phyloP scores from a whole-genome alignment of 30 jellyfish, hydroid and myxozoan species.

The Pelagia noctiluca region DNA sequence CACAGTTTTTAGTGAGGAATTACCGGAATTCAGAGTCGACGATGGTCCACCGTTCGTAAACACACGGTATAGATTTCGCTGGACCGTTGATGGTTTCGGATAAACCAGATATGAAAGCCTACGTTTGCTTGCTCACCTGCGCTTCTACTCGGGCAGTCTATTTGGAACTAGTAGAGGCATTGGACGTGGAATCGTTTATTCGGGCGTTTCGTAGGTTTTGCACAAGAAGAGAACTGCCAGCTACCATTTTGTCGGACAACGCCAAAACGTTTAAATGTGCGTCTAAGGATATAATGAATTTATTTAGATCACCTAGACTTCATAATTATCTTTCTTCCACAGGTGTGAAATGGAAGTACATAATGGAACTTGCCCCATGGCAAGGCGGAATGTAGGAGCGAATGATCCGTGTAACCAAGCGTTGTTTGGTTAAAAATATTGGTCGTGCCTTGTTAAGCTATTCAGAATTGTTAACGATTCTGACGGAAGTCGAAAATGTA shows the following conservation, averaged over 20 bases:
- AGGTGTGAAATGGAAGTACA: slow-evolving; percentile 66
- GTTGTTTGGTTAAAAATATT: slow-evolving; percentile 7
- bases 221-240: slow-evolving; percentile 34
- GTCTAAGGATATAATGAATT: slow-evolving; percentile 27
- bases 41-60: slow-evolving; percentile 24
- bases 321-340: not conserved
- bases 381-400: too few species aligned
- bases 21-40: slow-evolving; percentile 37
- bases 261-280: too few species aligned
- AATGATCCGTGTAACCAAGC: slow-evolving; percentile 22
- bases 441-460: slow-evolving; percentile 23
- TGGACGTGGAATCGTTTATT: slow-evolving; percentile 18
- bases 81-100: slow-evolving; percentile 20
- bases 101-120: slow-evolving; percentile 9
- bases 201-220: slow-evolving; percentile 30
- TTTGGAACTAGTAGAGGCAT: slow-evolving; percentile 48
- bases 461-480: slow-evolving; percentile 22
- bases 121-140: slow-evolving; percentile 56
- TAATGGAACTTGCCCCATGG: slow-evolving; percentile 42
- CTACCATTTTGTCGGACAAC: slow-evolving; percentile 3
- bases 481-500: slow-evolving; percentile 53
- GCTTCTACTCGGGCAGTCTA: slow-evolving; percentile 69
- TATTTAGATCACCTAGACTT: slow-evolving; percentile 52
- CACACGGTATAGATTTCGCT: slow-evolving; percentile 42
- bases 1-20: not conserved